phyloP scores from a whole-genome alignment of 2,888 invertebrate genomes.

The Synanthedon andrenaeformis region DNA sequence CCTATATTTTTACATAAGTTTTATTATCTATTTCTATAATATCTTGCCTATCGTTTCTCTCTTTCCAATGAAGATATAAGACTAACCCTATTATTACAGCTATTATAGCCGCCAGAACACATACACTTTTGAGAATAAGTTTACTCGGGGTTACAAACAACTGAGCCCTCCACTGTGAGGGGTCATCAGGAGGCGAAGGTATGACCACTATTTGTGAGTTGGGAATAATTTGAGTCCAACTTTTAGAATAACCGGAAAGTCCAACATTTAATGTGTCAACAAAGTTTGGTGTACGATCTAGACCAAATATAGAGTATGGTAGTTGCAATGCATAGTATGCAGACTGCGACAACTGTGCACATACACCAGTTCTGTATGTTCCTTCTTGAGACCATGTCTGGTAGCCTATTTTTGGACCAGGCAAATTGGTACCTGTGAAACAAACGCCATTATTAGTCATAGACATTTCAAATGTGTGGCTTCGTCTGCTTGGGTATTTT shows the following conservation, averaged over 20 bases:
- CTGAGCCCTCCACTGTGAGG: slow-evolving; percentile 88
- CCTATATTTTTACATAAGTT: slow-evolving; percentile 52
- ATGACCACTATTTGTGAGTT: slow-evolving; percentile 98
- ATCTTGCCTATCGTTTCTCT: slow-evolving; percentile 69
- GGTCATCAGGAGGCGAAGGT: slow-evolving; percentile 83
- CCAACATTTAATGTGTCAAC: slow-evolving; percentile 90
- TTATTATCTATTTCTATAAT: slow-evolving; percentile 61
- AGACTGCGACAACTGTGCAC: slow-evolving; percentile 91
- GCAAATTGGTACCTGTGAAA: slow-evolving; percentile 81
- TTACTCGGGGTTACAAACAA: slow-evolving; percentile 96
- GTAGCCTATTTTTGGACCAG: slow-evolving; percentile 90
- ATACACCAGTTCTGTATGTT: slow-evolving; percentile 80
- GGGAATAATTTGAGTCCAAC: slow-evolving; percentile 94
- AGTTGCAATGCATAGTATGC: slow-evolving; percentile 93
- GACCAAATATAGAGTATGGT: slow-evolving; percentile 95
- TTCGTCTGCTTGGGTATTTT: no score
- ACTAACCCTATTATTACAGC: slow-evolving; percentile 87
- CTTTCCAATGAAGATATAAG: slow-evolving; percentile 89
- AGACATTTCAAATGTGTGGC: no score
- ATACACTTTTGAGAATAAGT: slow-evolving; percentile 90
- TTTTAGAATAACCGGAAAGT: slow-evolving; percentile 75
- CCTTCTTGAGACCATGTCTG: slow-evolving; percentile 92
- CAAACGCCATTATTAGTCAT: slow-evolving; percentile 3
- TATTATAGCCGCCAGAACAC: slow-evolving; percentile 88
- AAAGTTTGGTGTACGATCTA: slow-evolving; percentile 98